A percentile compares a stretch with the other conserved stretches of the same genome.
phyloP scores from a whole-genome alignment of 2,797 vertebrate species.

The Lagocephalus sceleratus region DNA sequence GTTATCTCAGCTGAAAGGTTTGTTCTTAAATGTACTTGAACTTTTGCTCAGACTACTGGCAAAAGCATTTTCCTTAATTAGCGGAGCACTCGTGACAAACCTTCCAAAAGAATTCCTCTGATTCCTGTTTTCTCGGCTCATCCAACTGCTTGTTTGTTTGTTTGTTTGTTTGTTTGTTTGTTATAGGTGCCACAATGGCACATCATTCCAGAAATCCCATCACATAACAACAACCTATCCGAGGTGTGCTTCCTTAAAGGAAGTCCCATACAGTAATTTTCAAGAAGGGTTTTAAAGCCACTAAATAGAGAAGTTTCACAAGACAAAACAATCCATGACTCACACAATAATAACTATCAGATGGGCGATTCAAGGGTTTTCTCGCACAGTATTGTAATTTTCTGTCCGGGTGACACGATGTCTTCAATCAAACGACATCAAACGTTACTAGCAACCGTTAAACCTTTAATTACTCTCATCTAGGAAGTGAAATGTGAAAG shows the following conservation, averaged over 20 bases:
- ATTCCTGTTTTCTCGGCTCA: too few species aligned
- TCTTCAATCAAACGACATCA: slow-evolving; percentile 1
- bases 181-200: too few species aligned
- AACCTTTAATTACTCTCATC: background rate
- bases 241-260: background rate
- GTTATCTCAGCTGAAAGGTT: too few species aligned
- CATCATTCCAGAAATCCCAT: slow-evolving; percentile 40
- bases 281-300: too few species aligned
- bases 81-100: too few species aligned
- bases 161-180: too few species aligned
- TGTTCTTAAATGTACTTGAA: too few species aligned
- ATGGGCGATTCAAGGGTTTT: slow-evolving; percentile 5
- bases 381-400: background rate
- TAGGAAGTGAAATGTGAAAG: background rate
- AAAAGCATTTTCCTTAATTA: too few species aligned
- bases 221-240: slow-evolving; percentile 32
- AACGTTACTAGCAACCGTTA: background rate
- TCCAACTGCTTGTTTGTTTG: too few species aligned
- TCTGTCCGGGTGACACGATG: background rate
- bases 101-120: too few species aligned
- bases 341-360: slow-evolving; percentile 11
- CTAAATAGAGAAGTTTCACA: slow-evolving; percentile 9
- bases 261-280: background rate
- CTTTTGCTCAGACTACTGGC: too few species aligned
- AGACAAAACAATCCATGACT: background rate